Evolutionary conservation across 2,797 vertebrate species (phyloP).

Genomic region (Ceryle rudis): DNA sequence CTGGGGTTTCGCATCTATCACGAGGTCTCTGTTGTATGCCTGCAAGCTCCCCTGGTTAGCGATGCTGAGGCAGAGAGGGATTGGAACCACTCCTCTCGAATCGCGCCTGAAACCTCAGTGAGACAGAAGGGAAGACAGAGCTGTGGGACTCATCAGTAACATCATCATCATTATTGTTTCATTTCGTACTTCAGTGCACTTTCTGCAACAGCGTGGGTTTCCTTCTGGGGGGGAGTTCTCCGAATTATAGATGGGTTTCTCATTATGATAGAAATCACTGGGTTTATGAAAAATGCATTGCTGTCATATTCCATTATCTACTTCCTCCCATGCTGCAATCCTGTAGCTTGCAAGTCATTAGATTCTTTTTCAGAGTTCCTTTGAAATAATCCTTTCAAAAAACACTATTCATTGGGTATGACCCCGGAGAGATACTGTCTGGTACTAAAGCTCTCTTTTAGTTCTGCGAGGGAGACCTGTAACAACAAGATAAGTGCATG

Average conservation of each 20-base stretch:
- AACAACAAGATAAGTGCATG: conserved; percentile 70
- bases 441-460: conserved; percentile 47
- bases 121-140: conserved; percentile 39
- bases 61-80: background rate
- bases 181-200: conserved; percentile 51
- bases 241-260: conserved; percentile 62
- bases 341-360: conserved; percentile 66
- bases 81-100: background rate
- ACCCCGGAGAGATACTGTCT: conserved; percentile 63
- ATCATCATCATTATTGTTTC: conserved; percentile 60
- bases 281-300: conserved; percentile 70
- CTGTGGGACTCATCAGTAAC: conserved; percentile 63
- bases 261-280: conserved; percentile 45
- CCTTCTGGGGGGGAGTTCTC: conserved; percentile 26
- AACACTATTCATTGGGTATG: conserved; percentile 53
- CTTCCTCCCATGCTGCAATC: conserved; percentile 68
- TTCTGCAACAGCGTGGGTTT: conserved; percentile 3
- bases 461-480: conserved; percentile 51
- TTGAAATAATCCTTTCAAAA: conserved; percentile 69
- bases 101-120: background rate
- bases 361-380: conserved; percentile 62
- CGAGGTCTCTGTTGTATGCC: background rate
- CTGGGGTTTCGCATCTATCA: background rate
- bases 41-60: background rate
- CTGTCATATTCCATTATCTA: conserved; percentile 67